Percentiles rank a stretch among this genome's conserved stretches.
phyloP scores from a whole-genome alignment of 35 echinoderm and acorn worm genomes.

The Ptychodera flava region DNA sequence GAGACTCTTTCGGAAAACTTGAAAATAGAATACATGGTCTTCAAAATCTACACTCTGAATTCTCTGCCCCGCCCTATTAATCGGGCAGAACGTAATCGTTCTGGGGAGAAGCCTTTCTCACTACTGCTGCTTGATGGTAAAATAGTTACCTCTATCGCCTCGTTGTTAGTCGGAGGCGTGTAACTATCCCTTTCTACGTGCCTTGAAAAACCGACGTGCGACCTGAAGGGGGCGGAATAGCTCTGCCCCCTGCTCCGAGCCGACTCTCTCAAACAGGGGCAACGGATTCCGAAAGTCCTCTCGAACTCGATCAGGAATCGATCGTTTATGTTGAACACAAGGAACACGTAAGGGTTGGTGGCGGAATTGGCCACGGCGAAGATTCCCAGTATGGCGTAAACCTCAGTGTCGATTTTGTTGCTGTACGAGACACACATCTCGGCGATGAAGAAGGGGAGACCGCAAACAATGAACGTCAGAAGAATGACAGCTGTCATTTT shows the following conservation, averaged over 20 bases:
- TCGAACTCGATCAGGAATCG: conserved; percentile 67
- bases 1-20: too few species aligned
- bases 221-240: not conserved
- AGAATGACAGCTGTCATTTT: conserved; percentile 82
- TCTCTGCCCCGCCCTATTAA: not conserved
- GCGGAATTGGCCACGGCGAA: conserved; percentile 88
- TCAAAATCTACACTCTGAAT: not conserved
- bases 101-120: not conserved
- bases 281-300: conserved; percentile 25
- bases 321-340: conserved; percentile 59
- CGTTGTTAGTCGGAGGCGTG: not conserved
- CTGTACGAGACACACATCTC: conserved; percentile 35
- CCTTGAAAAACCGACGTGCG: not conserved
- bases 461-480: conserved; percentile 62
- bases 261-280: conserved; percentile 29
- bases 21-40: too few species aligned
- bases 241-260: conserved; percentile 27
- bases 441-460: conserved; percentile 74
- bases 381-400: conserved; percentile 79
- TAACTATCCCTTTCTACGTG: not conserved
- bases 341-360: conserved; percentile 80
- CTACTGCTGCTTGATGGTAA: not conserved
- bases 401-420: conserved; percentile 19
- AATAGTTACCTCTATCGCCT: not conserved
- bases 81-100: not conserved